Percentiles rank a stretch among this genome's conserved stretches.
phyloP scores from a whole-genome alignment of 2,797 vertebrate species.

The Adelosebastes latens region DNA sequence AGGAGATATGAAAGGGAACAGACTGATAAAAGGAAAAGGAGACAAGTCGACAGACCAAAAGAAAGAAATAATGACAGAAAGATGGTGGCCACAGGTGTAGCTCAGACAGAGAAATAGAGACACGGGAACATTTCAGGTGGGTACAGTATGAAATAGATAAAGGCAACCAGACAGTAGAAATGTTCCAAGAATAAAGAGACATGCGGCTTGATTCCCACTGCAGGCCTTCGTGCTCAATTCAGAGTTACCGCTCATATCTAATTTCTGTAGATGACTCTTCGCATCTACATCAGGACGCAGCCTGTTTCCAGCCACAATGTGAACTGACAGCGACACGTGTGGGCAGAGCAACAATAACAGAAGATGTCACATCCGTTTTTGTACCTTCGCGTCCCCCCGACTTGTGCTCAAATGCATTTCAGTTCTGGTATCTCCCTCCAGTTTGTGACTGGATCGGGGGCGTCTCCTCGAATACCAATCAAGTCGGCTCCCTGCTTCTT shows the following conservation, averaged over 20 bases:
- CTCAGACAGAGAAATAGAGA: background rate
- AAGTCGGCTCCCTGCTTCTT: background rate
- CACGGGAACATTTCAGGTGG: background rate
- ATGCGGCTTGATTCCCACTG: background rate
- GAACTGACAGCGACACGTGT: conserved; percentile 50
- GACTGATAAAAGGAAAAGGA: background rate
- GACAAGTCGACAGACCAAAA: background rate
- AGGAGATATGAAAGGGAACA: background rate
- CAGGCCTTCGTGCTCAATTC: conserved; percentile 5
- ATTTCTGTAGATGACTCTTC: conserved; percentile 22
- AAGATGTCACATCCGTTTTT: conserved; percentile 46
- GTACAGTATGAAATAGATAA: conserved; percentile 2
- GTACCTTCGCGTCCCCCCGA: background rate
- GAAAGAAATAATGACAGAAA: background rate
- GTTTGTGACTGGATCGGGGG: background rate
- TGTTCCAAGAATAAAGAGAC: background rate
- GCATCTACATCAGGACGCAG: conserved; percentile 4
- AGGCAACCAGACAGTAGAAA: background rate
- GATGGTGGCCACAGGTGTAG: background rate
- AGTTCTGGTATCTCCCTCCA: conserved; percentile 1
- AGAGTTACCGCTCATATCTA: conserved; percentile 15
- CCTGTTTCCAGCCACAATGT: background rate
- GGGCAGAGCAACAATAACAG: conserved; percentile 36
- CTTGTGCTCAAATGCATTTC: conserved; percentile 1
- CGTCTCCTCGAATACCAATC: conserved; percentile 4